These are phyloP conservation scores for Schizaphis graminum DNA, from an alignment of 2,888 invertebrate genomes.

Conservation along the genomic window DNA sequence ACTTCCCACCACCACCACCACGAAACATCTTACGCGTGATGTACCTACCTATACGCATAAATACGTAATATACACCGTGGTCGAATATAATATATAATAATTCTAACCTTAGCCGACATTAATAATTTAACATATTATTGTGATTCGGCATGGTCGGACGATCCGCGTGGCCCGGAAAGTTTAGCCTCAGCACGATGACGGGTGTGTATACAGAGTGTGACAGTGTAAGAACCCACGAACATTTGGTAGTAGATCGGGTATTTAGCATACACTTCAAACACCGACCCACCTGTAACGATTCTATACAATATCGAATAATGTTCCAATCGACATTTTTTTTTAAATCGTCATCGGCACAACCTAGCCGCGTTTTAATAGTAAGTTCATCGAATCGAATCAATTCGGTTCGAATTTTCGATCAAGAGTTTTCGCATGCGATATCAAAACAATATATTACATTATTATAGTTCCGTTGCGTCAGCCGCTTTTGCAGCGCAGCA, in stretches of 20 bases:
- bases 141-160: slow-evolving; percentile 51
- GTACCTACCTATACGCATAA: neutral
- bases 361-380: no score
- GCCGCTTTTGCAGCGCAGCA: neutral
- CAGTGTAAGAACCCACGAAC: neutral
- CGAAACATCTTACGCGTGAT: neutral
- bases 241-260: neutral
- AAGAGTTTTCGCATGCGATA: no score
- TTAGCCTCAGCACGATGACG: slow-evolving; percentile 32
- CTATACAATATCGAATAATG: no score
- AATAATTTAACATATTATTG: slow-evolving; percentile 3
- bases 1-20: neutral
- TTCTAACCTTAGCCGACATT: slow-evolving; percentile 8
- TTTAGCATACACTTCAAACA: no score
- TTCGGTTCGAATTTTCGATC: no score
- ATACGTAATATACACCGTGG: neutral
- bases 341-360: no score
- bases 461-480: no score
- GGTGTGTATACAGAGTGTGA: neutral
- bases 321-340: no score
- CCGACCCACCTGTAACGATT: no score
- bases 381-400: no score
- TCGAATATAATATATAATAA: slow-evolving; percentile 3
- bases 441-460: no score
- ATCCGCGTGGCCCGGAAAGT: slow-evolving; percentile 7